These are phyloP conservation scores for Dryas iulia DNA, from an alignment of 1,140 invertebrate species.

Conservation along the genomic window DNA sequence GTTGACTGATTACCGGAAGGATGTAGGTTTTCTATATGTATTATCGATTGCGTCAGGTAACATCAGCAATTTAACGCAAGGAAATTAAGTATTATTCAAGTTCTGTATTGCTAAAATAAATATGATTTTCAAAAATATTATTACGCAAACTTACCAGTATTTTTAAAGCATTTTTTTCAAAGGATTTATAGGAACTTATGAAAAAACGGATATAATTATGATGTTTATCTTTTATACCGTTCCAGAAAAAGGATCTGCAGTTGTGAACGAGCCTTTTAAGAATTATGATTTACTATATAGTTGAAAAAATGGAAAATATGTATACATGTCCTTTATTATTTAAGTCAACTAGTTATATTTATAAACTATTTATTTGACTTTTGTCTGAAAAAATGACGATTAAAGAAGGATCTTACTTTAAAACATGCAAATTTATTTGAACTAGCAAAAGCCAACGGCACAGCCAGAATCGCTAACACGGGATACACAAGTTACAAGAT, in stretches of 20 bases:
- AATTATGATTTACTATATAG: no score
- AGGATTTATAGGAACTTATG: no score
- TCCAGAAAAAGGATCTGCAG: no score
- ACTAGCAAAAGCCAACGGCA: neutral
- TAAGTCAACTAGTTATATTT: no score
- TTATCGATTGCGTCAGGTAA: neutral
- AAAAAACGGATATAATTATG: no score
- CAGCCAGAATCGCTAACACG: neutral
- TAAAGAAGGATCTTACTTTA: neutral
- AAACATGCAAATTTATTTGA: neutral
- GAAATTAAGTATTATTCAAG: neutral
- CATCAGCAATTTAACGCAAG: neutral
- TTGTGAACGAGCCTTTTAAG: no score
- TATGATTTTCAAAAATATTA: no score
- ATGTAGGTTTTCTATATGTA: neutral
- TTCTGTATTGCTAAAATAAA: neutral
- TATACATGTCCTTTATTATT: no score
- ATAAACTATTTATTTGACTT: neutral
- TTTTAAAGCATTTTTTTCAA: no score
- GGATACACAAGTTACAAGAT: neutral
- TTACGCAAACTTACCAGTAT: no score
- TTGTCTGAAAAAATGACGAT: neutral
- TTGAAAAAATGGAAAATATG: no score
- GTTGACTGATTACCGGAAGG: neutral
- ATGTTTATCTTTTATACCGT: no score